phyloP scores from a whole-genome alignment of 2,888 invertebrate genomes.

The Oegoconia quadripuncta region DNA sequence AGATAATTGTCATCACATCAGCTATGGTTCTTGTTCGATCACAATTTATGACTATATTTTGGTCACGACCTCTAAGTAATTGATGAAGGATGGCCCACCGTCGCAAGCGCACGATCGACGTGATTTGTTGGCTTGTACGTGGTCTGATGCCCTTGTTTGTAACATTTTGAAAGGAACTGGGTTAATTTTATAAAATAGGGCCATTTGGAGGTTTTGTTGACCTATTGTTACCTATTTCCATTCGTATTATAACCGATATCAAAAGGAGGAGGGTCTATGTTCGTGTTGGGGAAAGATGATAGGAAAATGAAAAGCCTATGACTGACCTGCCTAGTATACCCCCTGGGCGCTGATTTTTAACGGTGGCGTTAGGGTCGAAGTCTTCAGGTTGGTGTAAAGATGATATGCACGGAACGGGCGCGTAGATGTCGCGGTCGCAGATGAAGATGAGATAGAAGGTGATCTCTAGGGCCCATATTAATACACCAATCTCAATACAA shows the following conservation, averaged over 20 bases:
- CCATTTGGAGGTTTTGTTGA: background rate
- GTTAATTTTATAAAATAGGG: conserved; percentile 1
- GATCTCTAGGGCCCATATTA: no score
- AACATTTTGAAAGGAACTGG: background rate
- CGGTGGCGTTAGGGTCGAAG: no score
- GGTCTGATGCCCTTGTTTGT: conserved; percentile 15
- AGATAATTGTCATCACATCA: conserved; percentile 69
- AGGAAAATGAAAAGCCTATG: no score
- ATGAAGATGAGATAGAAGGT: background rate
- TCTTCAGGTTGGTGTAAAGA: no score
- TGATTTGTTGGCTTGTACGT: conserved; percentile 32
- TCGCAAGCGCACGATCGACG: conserved; percentile 32
- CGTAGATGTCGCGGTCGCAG: background rate
- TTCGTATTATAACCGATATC: background rate
- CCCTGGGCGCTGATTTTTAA: no score
- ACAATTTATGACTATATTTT: conserved; percentile 62
- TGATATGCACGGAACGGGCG: no score
- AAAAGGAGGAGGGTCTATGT: no score
- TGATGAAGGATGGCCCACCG: conserved; percentile 45
- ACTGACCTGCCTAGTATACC: no score
- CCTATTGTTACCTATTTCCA: background rate
- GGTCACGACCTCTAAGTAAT: conserved; percentile 65
- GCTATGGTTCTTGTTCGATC: conserved; percentile 46
- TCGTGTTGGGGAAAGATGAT: no score
- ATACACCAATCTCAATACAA: no score